phyloP scores from a whole-genome alignment of 2,797 vertebrate genomes.

The Melanotaenia parkinsoni region DNA sequence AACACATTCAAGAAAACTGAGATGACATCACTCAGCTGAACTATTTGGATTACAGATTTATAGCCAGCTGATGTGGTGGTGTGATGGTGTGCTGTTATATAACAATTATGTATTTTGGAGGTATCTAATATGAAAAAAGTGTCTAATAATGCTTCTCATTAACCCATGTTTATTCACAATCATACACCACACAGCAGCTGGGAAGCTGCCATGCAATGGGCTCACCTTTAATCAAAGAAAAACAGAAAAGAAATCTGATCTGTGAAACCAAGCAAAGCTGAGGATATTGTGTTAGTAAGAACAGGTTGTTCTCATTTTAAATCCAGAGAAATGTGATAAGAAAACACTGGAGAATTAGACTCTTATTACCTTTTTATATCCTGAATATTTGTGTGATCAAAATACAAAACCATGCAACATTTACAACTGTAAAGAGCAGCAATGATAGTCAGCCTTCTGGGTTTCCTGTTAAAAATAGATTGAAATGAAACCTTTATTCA shows the following conservation, averaged over 20 bases:
- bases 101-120: not conserved
- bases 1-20: not conserved
- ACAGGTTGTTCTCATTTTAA: not conserved
- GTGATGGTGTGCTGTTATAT: not conserved
- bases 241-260: not conserved
- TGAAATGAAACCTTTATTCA: constrained; percentile 21
- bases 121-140: not conserved
- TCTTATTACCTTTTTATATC: not conserved
- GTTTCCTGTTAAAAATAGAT: not conserved
- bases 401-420: not conserved
- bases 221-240: not conserved
- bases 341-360: not conserved
- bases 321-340: not conserved
- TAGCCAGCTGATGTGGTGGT: not conserved
- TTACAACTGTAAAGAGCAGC: not conserved
- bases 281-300: not conserved
- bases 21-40: not conserved
- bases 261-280: not conserved
- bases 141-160: not conserved
- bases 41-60: not conserved
- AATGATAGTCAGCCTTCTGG: not conserved
- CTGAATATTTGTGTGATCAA: not conserved
- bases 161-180: not conserved
- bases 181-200: not conserved
- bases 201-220: not conserved